These are phyloP conservation scores for Eupithecia vulgata DNA, from an alignment of 2,888 invertebrate species.

Conservation along the genomic window DNA sequence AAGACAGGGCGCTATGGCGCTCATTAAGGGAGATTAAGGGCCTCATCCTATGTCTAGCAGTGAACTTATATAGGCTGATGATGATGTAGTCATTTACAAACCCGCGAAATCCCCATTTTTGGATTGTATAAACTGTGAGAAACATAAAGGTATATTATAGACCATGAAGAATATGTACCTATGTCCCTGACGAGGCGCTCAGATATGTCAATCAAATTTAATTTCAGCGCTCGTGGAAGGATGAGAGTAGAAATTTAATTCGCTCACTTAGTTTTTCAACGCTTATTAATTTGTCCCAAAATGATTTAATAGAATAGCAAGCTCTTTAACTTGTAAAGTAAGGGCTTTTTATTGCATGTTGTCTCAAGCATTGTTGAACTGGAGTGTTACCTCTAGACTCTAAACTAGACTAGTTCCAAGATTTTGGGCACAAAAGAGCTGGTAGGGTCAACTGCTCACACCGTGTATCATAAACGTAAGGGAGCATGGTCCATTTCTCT, in stretches of 20 bases:
- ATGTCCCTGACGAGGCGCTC: neutral
- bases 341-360: neutral
- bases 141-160: too few relatives aligned
- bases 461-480: conserved; percentile 11
- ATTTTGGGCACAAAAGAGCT: neutral
- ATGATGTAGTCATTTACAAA: too few relatives aligned
- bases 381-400: neutral
- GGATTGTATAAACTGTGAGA: neutral
- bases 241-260: too few relatives aligned
- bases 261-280: neutral
- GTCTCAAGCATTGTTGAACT: neutral
- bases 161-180: too few relatives aligned
- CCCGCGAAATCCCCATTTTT: neutral
- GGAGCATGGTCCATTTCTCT: conserved; percentile 30
- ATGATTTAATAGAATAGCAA: too few relatives aligned
- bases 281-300: neutral
- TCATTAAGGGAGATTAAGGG: too few relatives aligned
- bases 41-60: too few relatives aligned
- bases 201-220: neutral
- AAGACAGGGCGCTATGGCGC: too few relatives aligned
- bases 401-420: neutral
- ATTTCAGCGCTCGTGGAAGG: neutral
- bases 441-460: neutral
- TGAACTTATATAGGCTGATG: too few relatives aligned
- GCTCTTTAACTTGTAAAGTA: neutral